Conservation (phyloP, 2,797 vertebrate genomes). For the Acrossocheilus wenchowensis region DNA sequence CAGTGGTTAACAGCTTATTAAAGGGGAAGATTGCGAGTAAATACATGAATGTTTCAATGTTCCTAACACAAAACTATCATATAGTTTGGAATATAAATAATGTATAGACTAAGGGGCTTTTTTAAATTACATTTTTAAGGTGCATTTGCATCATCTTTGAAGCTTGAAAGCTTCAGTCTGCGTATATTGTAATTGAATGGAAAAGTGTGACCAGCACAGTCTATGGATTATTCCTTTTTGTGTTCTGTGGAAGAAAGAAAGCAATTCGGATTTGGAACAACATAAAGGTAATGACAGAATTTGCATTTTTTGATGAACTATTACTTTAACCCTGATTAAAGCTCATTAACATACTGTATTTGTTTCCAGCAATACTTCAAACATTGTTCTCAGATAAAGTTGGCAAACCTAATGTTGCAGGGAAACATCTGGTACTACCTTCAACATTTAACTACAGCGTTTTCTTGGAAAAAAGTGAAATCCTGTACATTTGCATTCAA, state of each 20-base stretch:
- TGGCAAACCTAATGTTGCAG: not conserved
- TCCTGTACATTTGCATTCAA: constrained; percentile 5
- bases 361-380: constrained; percentile 9
- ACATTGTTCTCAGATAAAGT: not conserved
- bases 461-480: not conserved
- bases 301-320: not conserved
- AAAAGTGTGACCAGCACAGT: not conserved
- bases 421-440: constrained; percentile 38
- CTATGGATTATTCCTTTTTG: not conserved
- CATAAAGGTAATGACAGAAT: not conserved
- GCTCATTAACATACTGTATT: constrained; percentile 9
- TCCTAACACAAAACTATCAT: not conserved
- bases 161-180: not conserved
- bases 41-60: not conserved
- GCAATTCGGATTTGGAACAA: not conserved
- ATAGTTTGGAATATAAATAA: not conserved
- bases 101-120: not conserved
- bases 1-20: not conserved
- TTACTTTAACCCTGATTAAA: not conserved
- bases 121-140: not conserved
- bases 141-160: not conserved
- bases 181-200: not conserved
- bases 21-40: not conserved
- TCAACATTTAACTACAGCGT: not conserved
- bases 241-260: not conserved